phyloP scores from a whole-genome alignment of 2,113 vertebrate genomes.

The Trematocara nigrifrons region DNA sequence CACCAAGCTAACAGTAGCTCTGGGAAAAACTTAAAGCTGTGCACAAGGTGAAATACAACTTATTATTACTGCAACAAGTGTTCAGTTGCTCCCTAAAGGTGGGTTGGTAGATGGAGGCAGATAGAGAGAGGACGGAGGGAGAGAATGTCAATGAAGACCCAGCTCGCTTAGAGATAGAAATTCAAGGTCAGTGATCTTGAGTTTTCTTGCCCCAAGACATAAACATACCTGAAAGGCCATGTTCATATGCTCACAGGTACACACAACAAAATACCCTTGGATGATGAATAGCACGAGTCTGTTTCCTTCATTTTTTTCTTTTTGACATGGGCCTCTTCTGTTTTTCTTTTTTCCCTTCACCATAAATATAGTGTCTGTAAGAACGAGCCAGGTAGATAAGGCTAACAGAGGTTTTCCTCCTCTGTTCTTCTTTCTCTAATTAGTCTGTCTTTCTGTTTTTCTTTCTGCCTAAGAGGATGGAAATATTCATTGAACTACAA shows the following conservation, averaged over 20 bases:
- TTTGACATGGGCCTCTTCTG: background rate
- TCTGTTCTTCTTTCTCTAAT: background rate
- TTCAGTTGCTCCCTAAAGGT: background rate
- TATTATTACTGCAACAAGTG: background rate
- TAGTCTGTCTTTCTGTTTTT: background rate
- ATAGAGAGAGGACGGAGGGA: background rate
- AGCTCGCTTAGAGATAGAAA: background rate
- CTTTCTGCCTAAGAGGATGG: background rate
- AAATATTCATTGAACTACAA: background rate
- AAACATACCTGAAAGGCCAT: background rate
- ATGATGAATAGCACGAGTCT: background rate
- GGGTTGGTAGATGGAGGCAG: background rate
- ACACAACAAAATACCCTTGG: background rate
- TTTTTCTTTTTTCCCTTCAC: background rate
- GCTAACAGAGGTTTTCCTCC: background rate
- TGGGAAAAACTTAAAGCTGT: background rate
- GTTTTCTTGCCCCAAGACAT: background rate
- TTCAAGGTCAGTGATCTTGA: conserved; percentile 20
- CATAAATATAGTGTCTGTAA: background rate
- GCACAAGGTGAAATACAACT: background rate
- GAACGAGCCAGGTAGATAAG: background rate
- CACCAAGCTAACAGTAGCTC: background rate
- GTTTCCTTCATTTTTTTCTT: background rate
- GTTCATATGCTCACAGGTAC: background rate
- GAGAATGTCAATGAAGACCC: background rate